Evolutionary conservation across 2,797 vertebrate genomes (phyloP).

Genomic region (Rhynchonycteris naso): DNA sequence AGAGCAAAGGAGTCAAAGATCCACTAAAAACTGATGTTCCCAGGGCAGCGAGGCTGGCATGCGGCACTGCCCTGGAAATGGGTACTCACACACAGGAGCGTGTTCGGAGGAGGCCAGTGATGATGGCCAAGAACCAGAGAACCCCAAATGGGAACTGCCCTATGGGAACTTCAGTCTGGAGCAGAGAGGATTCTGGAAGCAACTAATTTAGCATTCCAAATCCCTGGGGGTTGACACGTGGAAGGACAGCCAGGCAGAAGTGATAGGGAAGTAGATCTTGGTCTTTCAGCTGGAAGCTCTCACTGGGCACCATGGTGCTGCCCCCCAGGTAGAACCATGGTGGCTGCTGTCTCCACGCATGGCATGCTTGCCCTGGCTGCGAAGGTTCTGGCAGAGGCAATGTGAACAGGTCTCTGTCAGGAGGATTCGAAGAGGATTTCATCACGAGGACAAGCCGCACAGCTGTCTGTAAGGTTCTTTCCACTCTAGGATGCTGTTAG

Average conservation of each 20-base stretch:
- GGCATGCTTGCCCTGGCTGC: fast-evolving
- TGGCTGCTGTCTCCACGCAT: fast-evolving
- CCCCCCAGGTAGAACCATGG: fast-evolving
- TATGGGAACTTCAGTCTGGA: not conserved
- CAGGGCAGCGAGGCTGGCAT: not conserved
- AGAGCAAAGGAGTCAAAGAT: not conserved
- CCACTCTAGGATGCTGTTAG: not conserved
- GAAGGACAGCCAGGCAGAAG: not conserved
- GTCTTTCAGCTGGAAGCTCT: not conserved
- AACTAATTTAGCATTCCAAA: not conserved
- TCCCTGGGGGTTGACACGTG: not conserved
- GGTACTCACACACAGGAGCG: not conserved
- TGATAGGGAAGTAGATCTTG: not conserved
- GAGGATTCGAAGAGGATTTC: not conserved
- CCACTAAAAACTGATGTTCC: not conserved
- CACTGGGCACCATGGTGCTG: fast-evolving
- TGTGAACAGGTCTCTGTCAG: not conserved
- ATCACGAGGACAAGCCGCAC: not conserved
- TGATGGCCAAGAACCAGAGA: not conserved
- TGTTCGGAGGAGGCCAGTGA: not conserved
- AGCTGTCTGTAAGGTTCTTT: not conserved
- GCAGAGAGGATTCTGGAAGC: not conserved
- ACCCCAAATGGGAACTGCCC: not conserved
- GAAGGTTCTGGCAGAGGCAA: not conserved
- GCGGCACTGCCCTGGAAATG: not conserved